Evolutionary conservation across 2,113 vertebrate species (phyloP), one percentile per base, ranked within the genome.

Genomic region (Scomber colias): DNA sequence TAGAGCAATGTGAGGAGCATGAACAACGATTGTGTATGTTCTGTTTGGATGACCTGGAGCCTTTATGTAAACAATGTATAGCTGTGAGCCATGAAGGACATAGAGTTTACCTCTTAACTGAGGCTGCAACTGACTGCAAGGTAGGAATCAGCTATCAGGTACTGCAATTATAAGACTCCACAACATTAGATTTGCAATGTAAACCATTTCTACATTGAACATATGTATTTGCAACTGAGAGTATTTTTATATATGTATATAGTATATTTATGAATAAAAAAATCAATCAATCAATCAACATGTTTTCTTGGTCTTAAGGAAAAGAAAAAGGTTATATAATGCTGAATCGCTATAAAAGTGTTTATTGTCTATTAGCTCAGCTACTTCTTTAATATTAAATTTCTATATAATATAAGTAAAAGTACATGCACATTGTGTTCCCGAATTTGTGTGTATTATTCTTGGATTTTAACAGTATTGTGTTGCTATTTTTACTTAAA

Each of bases 11-110:
- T 54, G 69, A 57, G 61, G 55, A 87, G 27, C 77, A 81, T 6
- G 56, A 67, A 55, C 72, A 21, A 54, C 57, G 56, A 8, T 72
- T 83, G 71, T 75, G 77, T 49, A 0, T 49, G 75, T 87, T 91
- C 81, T 89, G 89, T 79, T 51, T 91, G 85, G 85, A 90, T 62
- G 83, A 90, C 62, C 51, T 85, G 77, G 71, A 88, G 83, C 80
- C 82, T 45, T 84, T 82, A 17, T 83, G 87, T 84, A 63, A 84
- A 81, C 81, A 77, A 8, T 83, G 78, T 84, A 75, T 65, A 61
- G 77, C 76, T 75, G 83, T 31, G 59, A 81, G 56, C 21, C 84
- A 75, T 12, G 66, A 48, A 71, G 69, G n/a, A 50, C 84, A 76
- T 61, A 72, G 69, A 27, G 66, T 90, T 64, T 87, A 86, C 24